Evolutionary conservation across 1,140 invertebrate genomes (phyloP).

Genomic region (Pygmarrhopalites habei): DNA sequence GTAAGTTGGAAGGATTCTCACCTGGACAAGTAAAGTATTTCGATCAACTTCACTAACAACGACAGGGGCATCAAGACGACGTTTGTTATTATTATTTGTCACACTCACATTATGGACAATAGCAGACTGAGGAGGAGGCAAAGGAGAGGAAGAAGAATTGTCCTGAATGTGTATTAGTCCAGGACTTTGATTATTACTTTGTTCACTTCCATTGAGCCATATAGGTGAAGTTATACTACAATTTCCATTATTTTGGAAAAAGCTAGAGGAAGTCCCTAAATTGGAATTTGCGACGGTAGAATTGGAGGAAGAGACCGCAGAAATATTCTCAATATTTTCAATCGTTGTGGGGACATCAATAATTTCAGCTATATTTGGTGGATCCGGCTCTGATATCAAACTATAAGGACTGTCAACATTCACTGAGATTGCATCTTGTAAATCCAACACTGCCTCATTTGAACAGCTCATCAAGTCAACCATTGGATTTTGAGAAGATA

Average conservation of each 20-base stretch:
- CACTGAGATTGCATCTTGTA: slow-evolving; percentile 24
- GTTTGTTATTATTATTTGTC: slow-evolving; percentile 1
- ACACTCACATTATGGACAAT: background rate
- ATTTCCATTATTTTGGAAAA: background rate
- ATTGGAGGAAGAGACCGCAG: background rate
- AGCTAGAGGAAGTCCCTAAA: background rate
- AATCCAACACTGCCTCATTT: slow-evolving; percentile 24
- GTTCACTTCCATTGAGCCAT: background rate
- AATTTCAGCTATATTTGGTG: slow-evolving; percentile 24
- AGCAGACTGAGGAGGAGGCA: background rate
- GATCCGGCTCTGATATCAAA: slow-evolving; percentile 31
- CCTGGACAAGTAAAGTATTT: slow-evolving; percentile 24
- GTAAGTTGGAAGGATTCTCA: too few species aligned
- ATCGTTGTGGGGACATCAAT: slow-evolving; percentile 25
- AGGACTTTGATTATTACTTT: background rate
- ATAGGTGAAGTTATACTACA: slow-evolving; percentile 2
- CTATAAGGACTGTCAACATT: slow-evolving; percentile 29
- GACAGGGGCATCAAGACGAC: slow-evolving; percentile 17
- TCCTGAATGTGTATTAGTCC: background rate
- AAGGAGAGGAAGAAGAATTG: background rate
- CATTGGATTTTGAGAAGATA: slow-evolving; percentile 18
- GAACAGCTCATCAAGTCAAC: slow-evolving; percentile 24
- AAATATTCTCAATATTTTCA: background rate
- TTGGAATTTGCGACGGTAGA: background rate
- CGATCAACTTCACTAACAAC: slow-evolving; percentile 19